Conservation (phyloP, 2,113 vertebrate species). For the Percina caprodes region DNA sequence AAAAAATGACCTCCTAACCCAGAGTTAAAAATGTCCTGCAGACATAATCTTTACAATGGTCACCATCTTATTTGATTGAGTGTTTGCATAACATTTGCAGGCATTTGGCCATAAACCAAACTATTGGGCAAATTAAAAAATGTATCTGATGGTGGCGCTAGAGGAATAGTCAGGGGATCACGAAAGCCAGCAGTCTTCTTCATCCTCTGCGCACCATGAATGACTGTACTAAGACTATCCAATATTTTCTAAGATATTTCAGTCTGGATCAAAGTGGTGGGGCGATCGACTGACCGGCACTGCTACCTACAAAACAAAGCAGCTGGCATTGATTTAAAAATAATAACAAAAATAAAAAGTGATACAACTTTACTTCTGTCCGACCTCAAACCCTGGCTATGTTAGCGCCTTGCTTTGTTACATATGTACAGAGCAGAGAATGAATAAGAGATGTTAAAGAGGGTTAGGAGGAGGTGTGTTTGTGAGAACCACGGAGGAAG, state of each 20-base stretch:
- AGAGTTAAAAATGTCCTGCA: background rate
- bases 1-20: background rate
- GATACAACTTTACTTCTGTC: background rate
- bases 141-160: background rate
- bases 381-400: background rate
- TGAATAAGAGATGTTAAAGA: background rate
- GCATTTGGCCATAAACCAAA: background rate
- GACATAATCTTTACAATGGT: background rate
- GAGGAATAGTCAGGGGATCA: no score
- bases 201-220: background rate
- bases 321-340: background rate
- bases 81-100: background rate
- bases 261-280: background rate
- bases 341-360: no score
- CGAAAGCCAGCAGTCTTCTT: background rate
- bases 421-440: background rate
- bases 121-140: background rate
- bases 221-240: no score
- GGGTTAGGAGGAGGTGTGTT: slow-evolving; percentile 7
- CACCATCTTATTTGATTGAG: background rate
- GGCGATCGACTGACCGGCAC: background rate
- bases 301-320: background rate
- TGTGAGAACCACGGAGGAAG: background rate
- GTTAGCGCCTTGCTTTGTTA: fast-evolving
- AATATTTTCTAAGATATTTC: background rate